Evolutionary conservation across 64 coral and sea anemone species (phyloP), one percentile per base, ranked within the genome.

Genomic region (Astreopora myriophthalma): DNA sequence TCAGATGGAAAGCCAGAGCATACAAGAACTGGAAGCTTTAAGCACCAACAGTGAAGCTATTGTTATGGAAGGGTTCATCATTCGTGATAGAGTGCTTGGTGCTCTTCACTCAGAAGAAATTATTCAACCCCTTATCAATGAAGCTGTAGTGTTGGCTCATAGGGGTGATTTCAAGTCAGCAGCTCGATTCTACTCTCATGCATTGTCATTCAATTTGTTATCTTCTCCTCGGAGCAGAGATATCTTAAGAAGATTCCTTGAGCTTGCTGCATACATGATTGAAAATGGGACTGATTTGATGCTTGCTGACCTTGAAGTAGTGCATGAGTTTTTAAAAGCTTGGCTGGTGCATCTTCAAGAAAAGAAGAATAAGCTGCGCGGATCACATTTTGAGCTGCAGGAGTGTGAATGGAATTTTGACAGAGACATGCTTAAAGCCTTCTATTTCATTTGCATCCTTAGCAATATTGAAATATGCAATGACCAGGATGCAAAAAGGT

Each of bases 71-170:
- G 91, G 91, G 10, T 87, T 93, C 3, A 42, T 93, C 49, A 76
- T 87, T 60, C 86, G 91, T 20, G 91, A 93, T 30, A 87, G 91
- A 55, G 67, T 93, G 31, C 83, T 93, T 42, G 91, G 83, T 20
- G 72, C 72, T 33, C 52, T 49, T 19, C 32, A 49, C 6, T 64
- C 57, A 65, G 0, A 30, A 38, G 79, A 83, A 64, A 65, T 83
- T n/a, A 29, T 83, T 10, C 79, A 64, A 24, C 79, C 79, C 8
- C 52, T 83, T 3, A 17, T 83, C 14, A 60, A 83, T 57, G 61
- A 65, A 40, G 79, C 31, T 25, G 57, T 83, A 17, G 52, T 83
- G 34, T 65, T 83, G 33, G 32, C 57, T 17, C 31, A 83, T 19
- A 64, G 38, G 25, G 79, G 30, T 23, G 51, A 63, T 30, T 34